Evolutionary conservation across 2,888 invertebrate species (phyloP), one percentile per base, ranked within the genome.

Genomic region (Micoletzkya japonica): DNA sequence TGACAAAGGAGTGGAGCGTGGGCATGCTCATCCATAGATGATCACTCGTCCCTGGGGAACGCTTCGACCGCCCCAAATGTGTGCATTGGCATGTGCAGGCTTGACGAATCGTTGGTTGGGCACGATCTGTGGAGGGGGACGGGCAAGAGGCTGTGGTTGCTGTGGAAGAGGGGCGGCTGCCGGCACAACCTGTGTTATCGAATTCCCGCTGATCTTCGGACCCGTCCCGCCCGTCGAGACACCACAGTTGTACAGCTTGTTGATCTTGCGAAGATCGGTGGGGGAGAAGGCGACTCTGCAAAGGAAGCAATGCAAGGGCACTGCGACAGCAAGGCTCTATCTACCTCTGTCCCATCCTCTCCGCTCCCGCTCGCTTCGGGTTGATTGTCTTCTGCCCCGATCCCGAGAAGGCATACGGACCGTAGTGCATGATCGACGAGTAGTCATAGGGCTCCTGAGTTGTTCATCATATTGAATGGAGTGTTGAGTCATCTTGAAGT

Each of bases 171-270:
- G 6, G 1, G 54, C 52, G 7, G 39, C 54, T n/a, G 26, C 28
- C 7, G 60, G 59, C 10, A 30, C 67, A n/a, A n/a, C n/a, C 59
- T 32, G 36, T 20, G 44, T 49, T 30, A 61, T 61, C 1, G 61
- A 61, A n/a, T 61, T 61, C 49, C 61, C 61, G 32, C 4, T 14
- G n/a, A 59, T 6, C 20, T 32, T 17, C 20, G 4, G n/a, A 34
- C 44, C 71, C 71, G 44, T 50, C 44, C 63, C 69, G 50, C 68
- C 71, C n/a, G 68, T 28, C 20, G n/a, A 28, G 10, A 69, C 32
- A n/a, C 56, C 76, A 70, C 88, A 88, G 14, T 82, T 81, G 79
- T 88, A 88, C 37, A 87, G 79, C 73, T 85, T 86, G 70, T 85
- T 84, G 70, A 88, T 84, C 74, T 86, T 86, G 28, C 83, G 74